phyloP scores from a whole-genome alignment of 2,888 invertebrate species.

The Andricus curvator region DNA sequence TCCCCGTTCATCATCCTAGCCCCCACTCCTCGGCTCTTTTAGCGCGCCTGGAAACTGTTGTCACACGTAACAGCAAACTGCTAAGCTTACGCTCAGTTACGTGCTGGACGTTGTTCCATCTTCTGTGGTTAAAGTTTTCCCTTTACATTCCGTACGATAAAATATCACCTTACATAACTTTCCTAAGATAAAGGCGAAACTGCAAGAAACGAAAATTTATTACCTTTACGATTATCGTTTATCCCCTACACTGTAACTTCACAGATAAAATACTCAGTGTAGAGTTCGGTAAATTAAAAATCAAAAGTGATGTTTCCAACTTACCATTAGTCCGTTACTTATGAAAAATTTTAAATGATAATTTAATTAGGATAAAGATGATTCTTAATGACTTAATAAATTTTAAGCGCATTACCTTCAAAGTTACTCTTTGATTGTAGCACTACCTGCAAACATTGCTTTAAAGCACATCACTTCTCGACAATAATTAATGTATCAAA shows the following conservation, averaged over 20 bases:
- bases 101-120: conserved; percentile 47
- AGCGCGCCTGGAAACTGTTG: conserved; percentile 57
- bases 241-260: too few relatives aligned
- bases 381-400: background rate
- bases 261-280: too few relatives aligned
- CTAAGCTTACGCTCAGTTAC: conserved; percentile 56
- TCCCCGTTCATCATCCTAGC: conserved; percentile 50
- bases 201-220: conserved; percentile 1
- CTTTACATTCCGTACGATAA: background rate
- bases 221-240: background rate
- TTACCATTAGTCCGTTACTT: too few relatives aligned
- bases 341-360: too few relatives aligned
- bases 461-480: background rate
- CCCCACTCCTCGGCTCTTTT: conserved; percentile 53
- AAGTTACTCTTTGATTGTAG: too few relatives aligned
- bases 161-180: conserved; percentile 12
- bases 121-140: conserved; percentile 20
- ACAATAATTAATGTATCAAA: background rate
- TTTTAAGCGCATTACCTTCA: background rate
- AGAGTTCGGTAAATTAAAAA: too few relatives aligned
- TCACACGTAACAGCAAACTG: conserved; percentile 59
- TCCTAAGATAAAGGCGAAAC: background rate
- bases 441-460: too few relatives aligned
- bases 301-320: too few relatives aligned
- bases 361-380: too few relatives aligned